A percentile compares a stretch with the other conserved stretches of the same genome.
These are phyloP conservation scores for Eurois occulta DNA, from an alignment of 2,888 invertebrate genomes.

Conservation along the genomic window DNA sequence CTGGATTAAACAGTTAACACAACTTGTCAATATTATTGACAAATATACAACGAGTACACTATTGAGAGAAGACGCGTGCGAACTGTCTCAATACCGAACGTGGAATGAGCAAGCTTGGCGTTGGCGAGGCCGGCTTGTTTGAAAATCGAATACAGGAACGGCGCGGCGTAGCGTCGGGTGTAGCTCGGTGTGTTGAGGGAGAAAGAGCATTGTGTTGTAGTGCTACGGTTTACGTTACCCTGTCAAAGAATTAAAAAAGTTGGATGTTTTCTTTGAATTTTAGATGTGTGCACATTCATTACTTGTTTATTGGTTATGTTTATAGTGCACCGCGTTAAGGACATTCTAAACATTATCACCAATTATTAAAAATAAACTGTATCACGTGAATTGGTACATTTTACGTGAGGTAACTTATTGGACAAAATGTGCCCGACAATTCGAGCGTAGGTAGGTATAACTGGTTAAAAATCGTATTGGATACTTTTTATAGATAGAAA, in stretches of 20 bases:
- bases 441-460: background rate
- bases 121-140: slow-evolving; percentile 63
- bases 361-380: background rate
- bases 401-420: background rate
- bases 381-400: background rate
- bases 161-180: slow-evolving; percentile 51
- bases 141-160: slow-evolving; percentile 76
- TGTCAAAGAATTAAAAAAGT: background rate
- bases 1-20: slow-evolving; percentile 65
- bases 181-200: slow-evolving; percentile 59
- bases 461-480: background rate
- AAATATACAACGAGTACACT: slow-evolving; percentile 52
- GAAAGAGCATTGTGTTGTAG: slow-evolving; percentile 64
- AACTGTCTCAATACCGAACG: slow-evolving; percentile 65
- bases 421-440: background rate
- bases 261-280: background rate
- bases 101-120: slow-evolving; percentile 65
- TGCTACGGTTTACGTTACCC: slow-evolving; percentile 60
- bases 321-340: background rate
- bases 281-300: background rate
- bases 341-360: background rate
- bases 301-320: background rate
- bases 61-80: slow-evolving; percentile 65
- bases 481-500: background rate
- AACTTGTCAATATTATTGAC: slow-evolving; percentile 60